These are phyloP conservation scores for Gisinianus flammeolus DNA, from an alignment of 2,888 invertebrate species.

Conservation along the genomic window DNA sequence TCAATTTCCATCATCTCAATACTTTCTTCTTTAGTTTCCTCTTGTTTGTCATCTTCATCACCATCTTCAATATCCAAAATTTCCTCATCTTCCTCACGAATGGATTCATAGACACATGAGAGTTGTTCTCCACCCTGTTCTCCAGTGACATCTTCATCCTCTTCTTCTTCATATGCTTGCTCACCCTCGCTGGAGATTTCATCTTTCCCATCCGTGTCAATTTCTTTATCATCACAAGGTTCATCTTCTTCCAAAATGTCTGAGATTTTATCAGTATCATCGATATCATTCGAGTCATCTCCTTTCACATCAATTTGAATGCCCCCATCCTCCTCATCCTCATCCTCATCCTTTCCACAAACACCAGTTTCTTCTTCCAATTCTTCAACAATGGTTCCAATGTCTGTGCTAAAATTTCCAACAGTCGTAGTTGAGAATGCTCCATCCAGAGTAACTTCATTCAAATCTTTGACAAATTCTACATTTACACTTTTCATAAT, in stretches of 20 bases:
- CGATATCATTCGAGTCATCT: neutral
- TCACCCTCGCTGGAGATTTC: conserved; percentile 42
- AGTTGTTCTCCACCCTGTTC: neutral
- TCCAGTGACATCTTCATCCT: conserved; percentile 22
- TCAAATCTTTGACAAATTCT: conserved; percentile 34
- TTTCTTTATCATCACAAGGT: neutral
- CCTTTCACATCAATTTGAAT: neutral
- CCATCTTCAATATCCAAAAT: conserved; percentile 21
- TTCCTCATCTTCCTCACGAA: conserved; percentile 15
- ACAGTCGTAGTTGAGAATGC: neutral
- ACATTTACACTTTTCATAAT: conserved; percentile 34
- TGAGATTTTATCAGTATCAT: conserved; percentile 11
- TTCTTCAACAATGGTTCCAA: conserved; percentile 36
- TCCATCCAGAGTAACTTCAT: conserved; percentile 10
- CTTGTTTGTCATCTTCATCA: neutral
- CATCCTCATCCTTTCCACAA: conserved; percentile 10
- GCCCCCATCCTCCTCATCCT: neutral
- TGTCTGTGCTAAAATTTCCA: neutral
- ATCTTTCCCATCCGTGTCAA: conserved; percentile 20
- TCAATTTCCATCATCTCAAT: neutral
- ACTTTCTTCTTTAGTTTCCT: neutral
- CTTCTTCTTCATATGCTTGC: conserved; percentile 37
- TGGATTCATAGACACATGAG: neutral
- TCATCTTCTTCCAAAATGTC: neutral
- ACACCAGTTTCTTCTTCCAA: conserved; percentile 13